These are phyloP conservation scores for Brienomyrus longianalis DNA, from an alignment of 2,113 vertebrate genomes.

Conservation along the genomic window DNA sequence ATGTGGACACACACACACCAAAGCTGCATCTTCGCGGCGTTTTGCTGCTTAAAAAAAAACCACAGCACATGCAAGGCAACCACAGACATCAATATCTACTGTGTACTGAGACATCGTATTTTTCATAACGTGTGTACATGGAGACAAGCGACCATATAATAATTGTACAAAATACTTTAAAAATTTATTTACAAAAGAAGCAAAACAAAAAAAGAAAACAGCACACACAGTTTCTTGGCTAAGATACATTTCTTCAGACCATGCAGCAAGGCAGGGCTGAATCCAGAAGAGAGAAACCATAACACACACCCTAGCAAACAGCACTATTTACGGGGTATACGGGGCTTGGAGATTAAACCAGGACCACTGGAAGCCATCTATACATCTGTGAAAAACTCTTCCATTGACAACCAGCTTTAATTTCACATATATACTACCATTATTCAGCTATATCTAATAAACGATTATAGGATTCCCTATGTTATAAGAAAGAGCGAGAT, in stretches of 20 bases:
- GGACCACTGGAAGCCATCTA: background rate
- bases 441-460: background rate
- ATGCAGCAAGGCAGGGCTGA: background rate
- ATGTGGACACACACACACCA: background rate
- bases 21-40: background rate
- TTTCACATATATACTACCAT: background rate
- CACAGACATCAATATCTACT: background rate
- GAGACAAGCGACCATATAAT: background rate
- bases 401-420: background rate
- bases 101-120: background rate
- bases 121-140: background rate
- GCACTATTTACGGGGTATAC: slow-evolving; percentile 4
- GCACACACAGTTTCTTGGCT: background rate
- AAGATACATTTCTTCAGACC: background rate
- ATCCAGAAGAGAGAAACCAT: background rate
- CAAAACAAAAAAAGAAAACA: background rate
- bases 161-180: slow-evolving; percentile 26
- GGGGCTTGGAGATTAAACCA: background rate
- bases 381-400: background rate
- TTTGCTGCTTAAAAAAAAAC: background rate
- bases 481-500: background rate
- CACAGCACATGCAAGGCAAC: background rate
- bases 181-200: slow-evolving; percentile 29
- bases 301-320: background rate
- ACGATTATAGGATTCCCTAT: background rate